Percentiles rank a stretch among this genome's conserved stretches.
phyloP scores from a whole-genome alignment of 2,113 vertebrate species.

The Globicephala melas region DNA sequence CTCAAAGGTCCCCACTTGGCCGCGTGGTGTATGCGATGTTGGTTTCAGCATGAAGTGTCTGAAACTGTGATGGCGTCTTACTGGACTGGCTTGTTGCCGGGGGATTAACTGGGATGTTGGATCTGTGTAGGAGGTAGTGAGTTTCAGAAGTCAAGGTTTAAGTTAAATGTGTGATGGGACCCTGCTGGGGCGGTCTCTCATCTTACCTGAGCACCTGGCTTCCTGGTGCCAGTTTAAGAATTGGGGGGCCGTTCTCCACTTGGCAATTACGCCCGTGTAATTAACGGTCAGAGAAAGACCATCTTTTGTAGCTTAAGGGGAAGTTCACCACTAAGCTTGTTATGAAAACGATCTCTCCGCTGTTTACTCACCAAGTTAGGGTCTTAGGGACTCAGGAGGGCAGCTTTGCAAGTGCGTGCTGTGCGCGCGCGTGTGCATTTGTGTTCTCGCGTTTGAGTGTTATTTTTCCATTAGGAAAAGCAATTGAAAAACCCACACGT shows the following conservation, averaged over 20 bases:
- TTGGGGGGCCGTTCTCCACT: neutral
- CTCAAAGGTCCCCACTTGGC: neutral
- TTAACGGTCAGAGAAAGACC: neutral
- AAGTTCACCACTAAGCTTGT: neutral
- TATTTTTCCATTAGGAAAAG: neutral
- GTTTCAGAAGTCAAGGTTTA: neutral
- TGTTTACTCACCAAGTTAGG: neutral
- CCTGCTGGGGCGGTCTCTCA: accelerated
- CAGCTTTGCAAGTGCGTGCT: neutral
- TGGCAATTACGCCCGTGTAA: accelerated
- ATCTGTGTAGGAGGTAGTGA: neutral
- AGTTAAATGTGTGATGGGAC: neutral
- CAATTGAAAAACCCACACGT: neutral
- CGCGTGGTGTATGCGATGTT: accelerated
- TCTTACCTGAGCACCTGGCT: neutral
- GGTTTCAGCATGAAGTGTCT: neutral
- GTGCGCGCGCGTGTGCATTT: accelerated
- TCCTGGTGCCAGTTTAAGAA: neutral
- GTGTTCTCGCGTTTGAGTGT: neutral
- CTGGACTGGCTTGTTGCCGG: neutral
- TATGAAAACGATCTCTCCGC: neutral
- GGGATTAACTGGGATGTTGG: neutral
- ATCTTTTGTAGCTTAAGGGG: neutral
- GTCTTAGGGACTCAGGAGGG: neutral
- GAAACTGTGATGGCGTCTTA: neutral